Evolutionary conservation across 2,113 vertebrate species (phyloP).

Genomic region (Nycticebus coucang): DNA sequence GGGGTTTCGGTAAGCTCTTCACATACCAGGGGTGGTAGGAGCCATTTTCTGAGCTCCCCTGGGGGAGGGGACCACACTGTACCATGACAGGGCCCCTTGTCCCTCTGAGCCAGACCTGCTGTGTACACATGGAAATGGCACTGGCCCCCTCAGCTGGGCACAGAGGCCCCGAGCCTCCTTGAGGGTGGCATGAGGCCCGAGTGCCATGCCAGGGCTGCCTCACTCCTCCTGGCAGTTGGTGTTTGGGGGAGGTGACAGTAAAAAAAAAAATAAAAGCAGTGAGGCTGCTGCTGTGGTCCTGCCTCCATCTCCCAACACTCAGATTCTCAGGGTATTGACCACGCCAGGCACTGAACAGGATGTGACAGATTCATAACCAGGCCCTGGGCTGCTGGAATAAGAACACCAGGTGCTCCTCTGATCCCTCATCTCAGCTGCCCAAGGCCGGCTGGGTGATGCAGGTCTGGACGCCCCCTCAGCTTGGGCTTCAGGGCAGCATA

Average conservation of each 20-base stretch:
- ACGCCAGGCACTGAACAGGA: slow-evolving; percentile 74
- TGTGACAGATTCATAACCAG: slow-evolving; percentile 73
- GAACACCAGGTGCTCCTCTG: slow-evolving; percentile 70
- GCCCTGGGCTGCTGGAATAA: slow-evolving; percentile 82
- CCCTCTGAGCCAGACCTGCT: background rate
- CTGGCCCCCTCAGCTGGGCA: background rate
- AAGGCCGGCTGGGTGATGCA: background rate
- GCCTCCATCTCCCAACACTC: slow-evolving; percentile 47
- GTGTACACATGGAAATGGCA: background rate
- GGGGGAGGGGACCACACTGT: background rate
- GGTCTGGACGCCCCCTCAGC: background rate
- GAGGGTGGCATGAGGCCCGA: fast-evolving
- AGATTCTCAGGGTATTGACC: slow-evolving; percentile 82
- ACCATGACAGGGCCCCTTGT: background rate
- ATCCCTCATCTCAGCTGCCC: background rate
- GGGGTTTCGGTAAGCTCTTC: background rate
- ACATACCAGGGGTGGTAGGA: background rate
- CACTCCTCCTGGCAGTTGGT: fast-evolving
- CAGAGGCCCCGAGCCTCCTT: background rate
- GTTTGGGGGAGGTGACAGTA: fast-evolving
- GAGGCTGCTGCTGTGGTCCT: fast-evolving
- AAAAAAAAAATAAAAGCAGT: background rate
- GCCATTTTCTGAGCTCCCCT: background rate
- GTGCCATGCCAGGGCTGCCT: background rate
- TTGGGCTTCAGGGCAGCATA: slow-evolving; percentile 55